Evolutionary conservation across 2,797 vertebrate species (phyloP).

Genomic region (Momotus momota): DNA sequence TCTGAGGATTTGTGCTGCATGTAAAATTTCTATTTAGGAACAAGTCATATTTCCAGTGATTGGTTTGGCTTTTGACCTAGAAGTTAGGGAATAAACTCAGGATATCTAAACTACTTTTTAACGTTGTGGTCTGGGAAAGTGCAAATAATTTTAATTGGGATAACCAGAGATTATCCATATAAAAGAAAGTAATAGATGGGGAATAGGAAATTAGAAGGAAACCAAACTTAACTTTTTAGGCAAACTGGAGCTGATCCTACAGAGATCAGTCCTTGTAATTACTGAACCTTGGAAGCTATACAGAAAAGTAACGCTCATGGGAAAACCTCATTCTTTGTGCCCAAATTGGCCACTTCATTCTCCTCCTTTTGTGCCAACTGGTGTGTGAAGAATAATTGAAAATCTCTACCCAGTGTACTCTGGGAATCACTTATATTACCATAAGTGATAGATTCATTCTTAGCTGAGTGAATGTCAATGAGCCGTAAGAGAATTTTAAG

Average conservation of each 20-base stretch:
- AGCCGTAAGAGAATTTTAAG: background rate
- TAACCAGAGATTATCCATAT: background rate
- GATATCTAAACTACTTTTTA: background rate
- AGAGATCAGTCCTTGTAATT: conserved; percentile 6
- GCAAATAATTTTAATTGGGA: background rate
- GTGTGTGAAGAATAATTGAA: background rate
- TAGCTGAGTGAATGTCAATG: background rate
- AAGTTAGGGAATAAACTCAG: background rate
- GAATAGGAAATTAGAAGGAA: background rate
- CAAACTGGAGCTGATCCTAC: background rate
- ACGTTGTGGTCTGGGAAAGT: background rate
- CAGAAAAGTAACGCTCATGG: background rate
- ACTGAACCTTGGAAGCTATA: background rate
- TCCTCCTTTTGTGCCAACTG: background rate
- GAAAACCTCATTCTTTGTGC: background rate
- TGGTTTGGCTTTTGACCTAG: background rate
- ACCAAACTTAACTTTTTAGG: background rate
- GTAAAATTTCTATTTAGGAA: background rate
- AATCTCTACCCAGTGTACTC: background rate
- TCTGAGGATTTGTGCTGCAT: background rate
- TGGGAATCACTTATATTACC: background rate
- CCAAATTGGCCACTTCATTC: background rate
- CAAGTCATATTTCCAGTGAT: background rate
- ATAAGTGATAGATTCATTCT: background rate
- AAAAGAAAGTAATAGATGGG: background rate